Evolutionary conservation across 2,797 vertebrate species (phyloP), one percentile per base, ranked within the genome.

Genomic region (Rhinichthys osculus): DNA sequence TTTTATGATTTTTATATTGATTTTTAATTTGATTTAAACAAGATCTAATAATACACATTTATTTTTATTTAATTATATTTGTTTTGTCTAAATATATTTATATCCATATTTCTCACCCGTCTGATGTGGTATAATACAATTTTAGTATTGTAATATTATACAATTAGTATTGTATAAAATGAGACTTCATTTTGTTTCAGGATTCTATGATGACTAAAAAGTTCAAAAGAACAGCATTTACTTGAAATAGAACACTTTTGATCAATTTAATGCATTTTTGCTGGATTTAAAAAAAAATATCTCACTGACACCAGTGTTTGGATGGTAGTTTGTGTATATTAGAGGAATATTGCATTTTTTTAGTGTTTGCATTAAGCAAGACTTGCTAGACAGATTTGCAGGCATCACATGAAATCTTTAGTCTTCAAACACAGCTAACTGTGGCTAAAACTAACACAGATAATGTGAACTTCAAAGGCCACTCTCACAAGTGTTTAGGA

Each of bases 401-500:
- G 17, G 59, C 72, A 19, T 77, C 42, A 66, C 17, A 50, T 77
- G 16, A 23, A 67, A 42, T 38, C 30, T 33, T 2, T 4, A 62
- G 73, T 27, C 44, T 77, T 79, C 83, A 85, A 59, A 79, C 66
- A 47, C 19, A 64, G 47, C 30, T 47, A 67, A 84, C 30, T 84
- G n/a, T 71, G 83, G 67, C 67, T 80, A 72, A 85, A 72, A 62
- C 76, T 13, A 85, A 72, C 77, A 78, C 38, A 64, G 69, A 85
- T 85, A 80, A 80, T 59, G 40, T 81, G 27, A 21, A 85, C 84
- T 80, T 85, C 77, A 85, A 85, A 81, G 44, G 54, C 67, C 30
- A 79, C 69, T 78, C 66, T 57, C 50, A 44, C 10, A 71, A 72
- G 76, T 72, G 67, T 79, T 85, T 62, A 57, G 17, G 52, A 71